Percentiles rank a stretch among this genome's conserved stretches.
Evolutionary conservation across 2,113 vertebrate genomes (phyloP).

Genomic region (Limanda limanda): DNA sequence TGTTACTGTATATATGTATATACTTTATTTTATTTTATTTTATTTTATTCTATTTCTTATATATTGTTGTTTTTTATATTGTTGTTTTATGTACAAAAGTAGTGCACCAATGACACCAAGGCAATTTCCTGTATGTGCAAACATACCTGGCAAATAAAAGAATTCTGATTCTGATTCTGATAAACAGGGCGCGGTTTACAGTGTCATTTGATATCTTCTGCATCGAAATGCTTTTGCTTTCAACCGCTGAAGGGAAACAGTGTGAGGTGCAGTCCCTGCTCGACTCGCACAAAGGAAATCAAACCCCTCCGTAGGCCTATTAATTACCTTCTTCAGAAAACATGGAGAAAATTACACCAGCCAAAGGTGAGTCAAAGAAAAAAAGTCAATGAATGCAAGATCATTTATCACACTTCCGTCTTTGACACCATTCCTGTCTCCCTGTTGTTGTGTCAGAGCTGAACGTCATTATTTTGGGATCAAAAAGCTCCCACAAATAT

Average conservation of each 20-base stretch:
- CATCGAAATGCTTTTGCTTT: background rate
- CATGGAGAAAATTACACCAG: background rate
- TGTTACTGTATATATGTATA: no score
- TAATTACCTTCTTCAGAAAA: background rate
- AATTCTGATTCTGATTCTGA: no score
- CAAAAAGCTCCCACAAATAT: constrained; percentile 8
- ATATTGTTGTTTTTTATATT: no score
- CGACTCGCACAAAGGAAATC: background rate
- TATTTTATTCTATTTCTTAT: no score
- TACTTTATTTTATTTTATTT: no score
- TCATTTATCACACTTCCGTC: background rate
- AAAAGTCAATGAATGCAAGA: background rate
- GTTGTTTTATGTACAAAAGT: no score
- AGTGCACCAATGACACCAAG: no score
- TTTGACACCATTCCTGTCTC: background rate
- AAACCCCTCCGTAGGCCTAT: background rate
- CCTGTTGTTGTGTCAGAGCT: constrained; percentile 27
- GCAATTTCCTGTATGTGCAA: no score
- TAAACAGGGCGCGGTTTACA: background rate
- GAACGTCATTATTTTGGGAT: constrained; percentile 13
- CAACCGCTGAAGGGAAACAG: no score
- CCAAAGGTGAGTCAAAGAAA: constrained; percentile 1
- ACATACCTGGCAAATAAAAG: no score
- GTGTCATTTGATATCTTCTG: background rate
- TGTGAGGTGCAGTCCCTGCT: background rate